These are phyloP conservation scores for Leptinotarsa undecemlineata DNA, from an alignment of 1,140 invertebrate genomes.

Conservation along the genomic window DNA sequence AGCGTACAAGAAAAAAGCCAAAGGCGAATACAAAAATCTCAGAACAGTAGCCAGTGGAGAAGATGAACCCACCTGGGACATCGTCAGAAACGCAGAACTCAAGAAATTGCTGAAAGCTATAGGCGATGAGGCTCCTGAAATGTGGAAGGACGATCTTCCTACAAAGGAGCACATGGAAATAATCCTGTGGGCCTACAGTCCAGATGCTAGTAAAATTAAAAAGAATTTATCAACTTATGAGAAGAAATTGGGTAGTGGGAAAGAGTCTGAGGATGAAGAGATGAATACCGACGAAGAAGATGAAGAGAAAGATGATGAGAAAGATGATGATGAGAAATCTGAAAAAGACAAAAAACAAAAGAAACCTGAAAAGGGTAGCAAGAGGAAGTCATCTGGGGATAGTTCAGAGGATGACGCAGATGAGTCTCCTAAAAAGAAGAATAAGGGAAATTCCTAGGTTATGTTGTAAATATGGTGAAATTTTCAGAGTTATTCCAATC, in stretches of 20 bases:
- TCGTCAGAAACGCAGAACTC: slow-evolving; percentile 63
- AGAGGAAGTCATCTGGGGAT: slow-evolving; percentile 42
- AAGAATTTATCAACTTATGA: slow-evolving; percentile 50
- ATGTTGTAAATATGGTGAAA: too few species aligned
- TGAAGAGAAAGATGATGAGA: slow-evolving; percentile 30
- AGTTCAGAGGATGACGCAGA: slow-evolving; percentile 40
- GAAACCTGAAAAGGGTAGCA: slow-evolving; percentile 32
- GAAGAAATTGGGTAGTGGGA: slow-evolving; percentile 46
- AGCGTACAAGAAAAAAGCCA: slow-evolving; percentile 59
- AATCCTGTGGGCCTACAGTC: slow-evolving; percentile 69
- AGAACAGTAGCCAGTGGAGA: slow-evolving; percentile 61
- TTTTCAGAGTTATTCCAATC: too few species aligned
- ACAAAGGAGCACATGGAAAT: slow-evolving; percentile 64
- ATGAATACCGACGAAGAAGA: slow-evolving; percentile 30
- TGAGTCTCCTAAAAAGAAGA: slow-evolving; percentile 49
- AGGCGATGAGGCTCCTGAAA: slow-evolving; percentile 56
- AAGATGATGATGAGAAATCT: slow-evolving; percentile 34
- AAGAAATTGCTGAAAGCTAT: slow-evolving; percentile 62
- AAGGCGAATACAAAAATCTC: slow-evolving; percentile 67
- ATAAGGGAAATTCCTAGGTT: slow-evolving; percentile 29
- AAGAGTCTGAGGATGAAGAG: slow-evolving; percentile 33
- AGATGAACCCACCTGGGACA: slow-evolving; percentile 65
- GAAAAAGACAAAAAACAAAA: slow-evolving; percentile 25
- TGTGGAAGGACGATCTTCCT: slow-evolving; percentile 65
- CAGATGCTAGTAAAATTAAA: slow-evolving; percentile 60